Conservation (phyloP, 2,888 invertebrate species). For the Oscheius sp. region DNA sequence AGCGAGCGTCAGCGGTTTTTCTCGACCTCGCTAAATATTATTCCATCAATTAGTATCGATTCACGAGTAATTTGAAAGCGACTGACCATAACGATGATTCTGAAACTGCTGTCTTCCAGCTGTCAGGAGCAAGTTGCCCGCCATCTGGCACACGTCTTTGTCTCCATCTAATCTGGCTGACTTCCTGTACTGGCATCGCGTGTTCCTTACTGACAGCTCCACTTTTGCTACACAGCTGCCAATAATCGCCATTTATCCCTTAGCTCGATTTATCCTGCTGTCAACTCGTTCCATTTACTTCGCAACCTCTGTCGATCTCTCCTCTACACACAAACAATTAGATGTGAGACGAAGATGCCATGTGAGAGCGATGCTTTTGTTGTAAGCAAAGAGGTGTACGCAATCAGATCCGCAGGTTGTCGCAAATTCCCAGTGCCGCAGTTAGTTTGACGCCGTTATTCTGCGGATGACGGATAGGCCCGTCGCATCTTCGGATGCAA, state of each 20-base stretch:
- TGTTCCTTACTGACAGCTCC: neutral
- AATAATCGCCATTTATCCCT: neutral
- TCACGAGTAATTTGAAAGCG: neutral
- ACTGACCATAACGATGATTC: neutral
- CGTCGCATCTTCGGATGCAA: slow-evolving; percentile 26
- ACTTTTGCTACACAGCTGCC: slow-evolving; percentile 1
- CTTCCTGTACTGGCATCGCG: slow-evolving; percentile 15
- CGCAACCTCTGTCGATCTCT: too few relatives aligned
- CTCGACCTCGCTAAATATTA: neutral
- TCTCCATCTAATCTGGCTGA: slow-evolving; percentile 19
- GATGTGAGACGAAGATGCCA: too few relatives aligned
- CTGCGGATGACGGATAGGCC: slow-evolving; percentile 23
- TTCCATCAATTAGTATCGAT: neutral
- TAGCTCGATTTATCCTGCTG: neutral
- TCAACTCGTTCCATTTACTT: slow-evolving; percentile 22
- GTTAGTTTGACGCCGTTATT: slow-evolving; percentile 31
- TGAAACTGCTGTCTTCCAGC: slow-evolving; percentile 20
- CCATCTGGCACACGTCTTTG: slow-evolving; percentile 26
- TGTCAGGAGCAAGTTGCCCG: slow-evolving; percentile 24
- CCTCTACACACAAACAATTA: too few relatives aligned
- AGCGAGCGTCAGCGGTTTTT: slow-evolving; percentile 9
- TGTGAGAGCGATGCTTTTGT: too few relatives aligned
- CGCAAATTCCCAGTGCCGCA: slow-evolving; percentile 20
- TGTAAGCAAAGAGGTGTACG: neutral
- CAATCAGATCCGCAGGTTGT: neutral